Evolutionary conservation across 2,797 vertebrate species (phyloP).

Genomic region (Sebastes diploproa): DNA sequence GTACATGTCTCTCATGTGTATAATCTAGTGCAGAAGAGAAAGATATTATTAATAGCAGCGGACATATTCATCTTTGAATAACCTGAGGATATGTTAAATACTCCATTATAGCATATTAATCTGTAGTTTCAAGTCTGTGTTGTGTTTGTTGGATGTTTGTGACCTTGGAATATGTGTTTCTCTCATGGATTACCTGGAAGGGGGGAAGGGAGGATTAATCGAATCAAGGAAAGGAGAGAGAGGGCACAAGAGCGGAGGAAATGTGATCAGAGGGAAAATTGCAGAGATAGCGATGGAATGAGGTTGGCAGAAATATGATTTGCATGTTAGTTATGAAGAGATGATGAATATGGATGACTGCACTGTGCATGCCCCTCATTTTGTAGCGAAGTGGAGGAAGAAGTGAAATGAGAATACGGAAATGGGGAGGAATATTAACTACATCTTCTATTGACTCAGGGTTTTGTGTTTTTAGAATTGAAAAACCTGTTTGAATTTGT

Average conservation of each 20-base stretch:
- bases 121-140: not conserved
- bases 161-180: conserved; percentile 89
- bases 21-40: conserved; percentile 77
- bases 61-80: not conserved
- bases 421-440: not conserved
- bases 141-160: conserved; percentile 82
- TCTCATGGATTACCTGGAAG: conserved; percentile 85
- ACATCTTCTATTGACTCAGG: not conserved
- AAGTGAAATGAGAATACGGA: not conserved
- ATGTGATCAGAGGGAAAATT: conserved; percentile 56
- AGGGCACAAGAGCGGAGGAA: conserved; percentile 40
- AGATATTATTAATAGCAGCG: not conserved
- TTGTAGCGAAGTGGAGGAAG: not conserved
- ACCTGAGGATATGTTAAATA: not conserved
- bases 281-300: conserved; percentile 30
- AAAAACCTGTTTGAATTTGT: not conserved
- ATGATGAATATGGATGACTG: conserved; percentile 52
- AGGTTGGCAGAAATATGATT: conserved; percentile 48
- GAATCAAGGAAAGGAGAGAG: conserved; percentile 33
- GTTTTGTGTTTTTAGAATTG: not conserved
- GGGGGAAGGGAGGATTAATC: conserved; percentile 24
- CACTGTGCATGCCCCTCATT: conserved; percentile 6
- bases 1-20: conserved; percentile 99
- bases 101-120: not conserved
- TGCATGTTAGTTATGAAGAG: conserved; percentile 36